phyloP scores from a whole-genome alignment of 2,888 invertebrate genomes.

The Lycia hirtaria region DNA sequence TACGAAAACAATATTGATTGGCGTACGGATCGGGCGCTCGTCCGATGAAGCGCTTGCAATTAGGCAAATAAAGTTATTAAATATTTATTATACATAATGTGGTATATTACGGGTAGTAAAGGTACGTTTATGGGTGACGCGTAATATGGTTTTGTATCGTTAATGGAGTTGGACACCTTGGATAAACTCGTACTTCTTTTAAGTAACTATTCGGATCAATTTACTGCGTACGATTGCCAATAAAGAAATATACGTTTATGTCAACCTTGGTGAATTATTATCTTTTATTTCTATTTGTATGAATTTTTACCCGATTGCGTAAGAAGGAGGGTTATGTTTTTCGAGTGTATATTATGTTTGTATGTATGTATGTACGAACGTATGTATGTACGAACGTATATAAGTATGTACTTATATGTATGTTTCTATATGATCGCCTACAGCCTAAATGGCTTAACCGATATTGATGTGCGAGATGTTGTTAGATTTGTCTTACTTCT shows the following conservation, averaged over 20 bases:
- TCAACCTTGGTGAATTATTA: background rate
- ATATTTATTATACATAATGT: constrained; percentile 21
- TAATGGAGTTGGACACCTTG: constrained; percentile 17
- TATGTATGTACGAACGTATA: too few species aligned
- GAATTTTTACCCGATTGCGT: too few species aligned
- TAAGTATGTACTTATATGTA: too few species aligned
- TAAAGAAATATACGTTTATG: background rate
- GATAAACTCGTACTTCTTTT: background rate
- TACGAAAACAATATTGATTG: constrained; percentile 60
- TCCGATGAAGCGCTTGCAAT: constrained; percentile 28
- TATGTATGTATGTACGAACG: too few species aligned
- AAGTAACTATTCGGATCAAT: constrained; percentile 3
- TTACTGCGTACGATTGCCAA: constrained; percentile 1
- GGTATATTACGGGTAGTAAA: constrained; percentile 17
- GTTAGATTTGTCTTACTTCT: too few species aligned
- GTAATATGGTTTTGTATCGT: constrained; percentile 12
- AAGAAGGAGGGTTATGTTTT: too few species aligned
- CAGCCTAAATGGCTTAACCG: too few species aligned
- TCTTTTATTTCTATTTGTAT: too few species aligned
- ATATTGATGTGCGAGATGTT: too few species aligned
- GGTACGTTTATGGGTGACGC: constrained; percentile 10
- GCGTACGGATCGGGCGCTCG: constrained; percentile 32
- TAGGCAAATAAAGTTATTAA: constrained; percentile 35
- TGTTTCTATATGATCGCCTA: too few species aligned
- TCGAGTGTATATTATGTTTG: too few species aligned